Percentiles rank a stretch among this genome's conserved stretches.
phyloP scores from a whole-genome alignment of 2,797 vertebrate species.

The Dendrocincla tyrannina region DNA sequence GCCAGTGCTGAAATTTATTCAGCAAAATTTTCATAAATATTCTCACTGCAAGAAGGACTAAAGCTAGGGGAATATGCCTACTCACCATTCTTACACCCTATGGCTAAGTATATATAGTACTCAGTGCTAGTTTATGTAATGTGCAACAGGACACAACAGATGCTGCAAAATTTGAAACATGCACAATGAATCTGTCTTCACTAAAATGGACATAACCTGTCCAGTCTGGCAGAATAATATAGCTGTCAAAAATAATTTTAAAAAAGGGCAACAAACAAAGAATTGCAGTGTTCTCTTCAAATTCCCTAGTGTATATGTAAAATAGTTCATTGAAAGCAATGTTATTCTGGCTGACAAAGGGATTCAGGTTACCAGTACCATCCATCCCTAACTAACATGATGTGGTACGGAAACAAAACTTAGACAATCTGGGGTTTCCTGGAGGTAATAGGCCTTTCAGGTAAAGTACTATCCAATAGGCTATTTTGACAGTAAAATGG shows the following conservation, averaged over 20 bases:
- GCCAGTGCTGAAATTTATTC: background rate
- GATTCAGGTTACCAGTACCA: background rate
- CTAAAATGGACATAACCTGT: background rate
- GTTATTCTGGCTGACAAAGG: background rate
- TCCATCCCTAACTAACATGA: background rate
- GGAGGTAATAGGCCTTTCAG: background rate
- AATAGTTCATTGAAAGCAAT: background rate
- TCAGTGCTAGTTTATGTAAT: background rate
- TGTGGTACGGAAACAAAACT: background rate
- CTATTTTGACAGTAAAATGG: background rate
- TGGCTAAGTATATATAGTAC: background rate
- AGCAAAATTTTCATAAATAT: background rate
- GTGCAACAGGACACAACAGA: constrained; percentile 7
- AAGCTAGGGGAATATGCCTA: background rate
- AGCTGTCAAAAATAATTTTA: background rate
- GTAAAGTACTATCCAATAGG: background rate
- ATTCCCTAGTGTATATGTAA: background rate
- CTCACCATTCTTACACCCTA: background rate
- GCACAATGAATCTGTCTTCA: background rate
- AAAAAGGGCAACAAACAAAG: background rate
- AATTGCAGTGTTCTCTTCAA: background rate
- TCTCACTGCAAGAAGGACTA: background rate
- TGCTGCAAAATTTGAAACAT: constrained; percentile 11
- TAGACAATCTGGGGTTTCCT: background rate
- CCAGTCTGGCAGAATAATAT: background rate